Evolutionary conservation across 2,113 vertebrate species (phyloP).

Genomic region (Pelmatolapia mariae): DNA sequence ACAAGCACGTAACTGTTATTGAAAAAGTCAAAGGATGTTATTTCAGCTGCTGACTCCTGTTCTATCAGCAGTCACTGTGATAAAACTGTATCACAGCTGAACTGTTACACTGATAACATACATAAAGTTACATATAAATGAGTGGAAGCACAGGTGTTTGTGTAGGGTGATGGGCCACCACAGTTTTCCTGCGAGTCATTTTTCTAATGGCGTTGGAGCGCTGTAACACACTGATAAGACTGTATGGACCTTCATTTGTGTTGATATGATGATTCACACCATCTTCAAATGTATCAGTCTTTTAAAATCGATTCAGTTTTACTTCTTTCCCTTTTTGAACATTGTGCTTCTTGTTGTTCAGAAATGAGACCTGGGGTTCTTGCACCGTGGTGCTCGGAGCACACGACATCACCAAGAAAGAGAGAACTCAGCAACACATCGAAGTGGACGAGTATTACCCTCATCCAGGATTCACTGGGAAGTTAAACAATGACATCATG

Average conservation of each 20-base stretch:
- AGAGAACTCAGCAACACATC: conserved; percentile 56
- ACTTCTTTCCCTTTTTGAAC: no score
- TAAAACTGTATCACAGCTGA: not conserved
- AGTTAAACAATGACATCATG: conserved; percentile 44
- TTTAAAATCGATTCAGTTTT: not conserved
- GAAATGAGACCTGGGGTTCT: accelerated
- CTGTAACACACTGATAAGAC: not conserved
- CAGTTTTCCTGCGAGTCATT: no score
- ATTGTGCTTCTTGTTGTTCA: not conserved
- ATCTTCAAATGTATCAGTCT: not conserved
- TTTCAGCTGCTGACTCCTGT: not conserved
- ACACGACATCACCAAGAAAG: conserved; percentile 27
- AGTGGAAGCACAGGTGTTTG: not conserved
- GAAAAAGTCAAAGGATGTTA: not conserved
- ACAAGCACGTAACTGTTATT: not conserved
- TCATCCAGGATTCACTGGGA: not conserved
- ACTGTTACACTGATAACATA: not conserved
- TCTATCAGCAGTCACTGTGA: not conserved
- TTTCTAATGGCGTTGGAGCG: not conserved
- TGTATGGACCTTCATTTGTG: not conserved
- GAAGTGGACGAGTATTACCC: not conserved
- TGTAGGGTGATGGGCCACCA: not conserved
- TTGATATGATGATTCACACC: not conserved
- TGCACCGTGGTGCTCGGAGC: conserved; percentile 59
- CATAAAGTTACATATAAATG: not conserved